Conservation (phyloP, 2,113 vertebrate species). For the Riparia riparia region DNA sequence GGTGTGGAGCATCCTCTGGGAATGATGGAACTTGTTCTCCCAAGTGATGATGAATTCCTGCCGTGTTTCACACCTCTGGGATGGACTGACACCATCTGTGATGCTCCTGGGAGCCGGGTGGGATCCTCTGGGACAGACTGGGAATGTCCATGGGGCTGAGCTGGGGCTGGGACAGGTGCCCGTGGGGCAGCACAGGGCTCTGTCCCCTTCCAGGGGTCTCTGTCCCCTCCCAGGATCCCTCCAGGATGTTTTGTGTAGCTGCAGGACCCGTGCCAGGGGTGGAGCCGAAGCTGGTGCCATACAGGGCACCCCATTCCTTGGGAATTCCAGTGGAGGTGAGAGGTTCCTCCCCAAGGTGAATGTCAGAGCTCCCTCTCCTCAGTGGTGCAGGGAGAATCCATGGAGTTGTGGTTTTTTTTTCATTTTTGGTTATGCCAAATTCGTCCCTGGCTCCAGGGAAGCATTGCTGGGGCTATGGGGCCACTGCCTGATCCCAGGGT, state of each 20-base stretch:
- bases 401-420: background rate
- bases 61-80: background rate
- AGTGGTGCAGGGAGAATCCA: accelerated
- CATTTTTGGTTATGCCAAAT: background rate
- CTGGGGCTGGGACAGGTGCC: background rate
- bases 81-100: accelerated
- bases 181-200: background rate
- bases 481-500: background rate
- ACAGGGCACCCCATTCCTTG: background rate
- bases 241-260: accelerated
- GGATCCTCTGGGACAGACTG: background rate
- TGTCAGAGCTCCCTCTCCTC: background rate
- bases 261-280: background rate
- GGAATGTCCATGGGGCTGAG: background rate
- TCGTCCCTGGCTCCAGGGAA: background rate
- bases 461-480: accelerated
- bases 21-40: background rate
- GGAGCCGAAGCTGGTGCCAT: accelerated
- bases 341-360: accelerated
- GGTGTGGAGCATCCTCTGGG: background rate
- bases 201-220: background rate
- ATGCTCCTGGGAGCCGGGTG: background rate
- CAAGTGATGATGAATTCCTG: background rate
- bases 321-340: background rate
- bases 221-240: background rate